phyloP scores from a whole-genome alignment of 2,888 invertebrate genomes.

The Allygus modestus region DNA sequence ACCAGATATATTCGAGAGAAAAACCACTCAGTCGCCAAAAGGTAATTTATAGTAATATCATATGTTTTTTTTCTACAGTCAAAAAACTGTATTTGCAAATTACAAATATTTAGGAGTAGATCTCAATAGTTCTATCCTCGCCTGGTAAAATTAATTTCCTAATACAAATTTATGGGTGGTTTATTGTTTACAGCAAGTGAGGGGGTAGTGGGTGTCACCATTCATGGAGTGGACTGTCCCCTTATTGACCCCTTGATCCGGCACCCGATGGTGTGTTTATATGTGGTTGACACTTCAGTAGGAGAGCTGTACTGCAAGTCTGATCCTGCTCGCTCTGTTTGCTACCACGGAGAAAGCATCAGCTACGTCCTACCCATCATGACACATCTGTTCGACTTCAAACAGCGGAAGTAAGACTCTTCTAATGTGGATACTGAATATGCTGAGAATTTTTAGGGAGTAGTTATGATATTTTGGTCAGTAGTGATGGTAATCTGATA shows the following conservation, averaged over 20 bases:
- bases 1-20: background rate
- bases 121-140: too few relatives aligned
- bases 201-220: constrained; percentile 70
- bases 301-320: constrained; percentile 78
- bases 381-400: constrained; percentile 80
- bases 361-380: constrained; percentile 79
- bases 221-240: constrained; percentile 80
- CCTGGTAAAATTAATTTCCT: too few relatives aligned
- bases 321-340: constrained; percentile 75
- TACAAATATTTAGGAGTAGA: too few relatives aligned
- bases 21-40: background rate
- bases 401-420: constrained; percentile 76
- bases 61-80: too few relatives aligned
- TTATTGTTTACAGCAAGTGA: background rate
- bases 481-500: too few relatives aligned
- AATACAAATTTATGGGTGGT: too few relatives aligned
- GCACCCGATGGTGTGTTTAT: constrained; percentile 81
- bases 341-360: constrained; percentile 76
- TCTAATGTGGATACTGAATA: too few relatives aligned
- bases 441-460: background rate
- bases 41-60: background rate
- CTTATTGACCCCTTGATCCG: constrained; percentile 78
- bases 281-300: constrained; percentile 78
- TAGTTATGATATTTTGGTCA: constrained; percentile 65
- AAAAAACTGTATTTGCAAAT: too few relatives aligned